Conservation (phyloP, 2,113 vertebrate genomes). For the Syngnathus scovelli region DNA sequence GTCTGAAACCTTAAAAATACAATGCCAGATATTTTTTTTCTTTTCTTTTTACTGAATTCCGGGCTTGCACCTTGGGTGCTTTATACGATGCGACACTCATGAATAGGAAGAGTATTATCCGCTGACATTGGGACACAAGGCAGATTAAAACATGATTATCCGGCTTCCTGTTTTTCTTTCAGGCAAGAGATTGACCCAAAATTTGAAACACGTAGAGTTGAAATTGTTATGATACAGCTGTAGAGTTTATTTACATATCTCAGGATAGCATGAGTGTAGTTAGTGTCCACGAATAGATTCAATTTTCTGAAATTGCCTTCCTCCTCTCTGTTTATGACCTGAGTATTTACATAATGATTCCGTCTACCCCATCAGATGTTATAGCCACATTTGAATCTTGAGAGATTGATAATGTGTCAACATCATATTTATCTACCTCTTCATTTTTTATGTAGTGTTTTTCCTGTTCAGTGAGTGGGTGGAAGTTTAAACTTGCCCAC, state of each 20-base stretch:
- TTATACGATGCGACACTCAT: constrained; percentile 33
- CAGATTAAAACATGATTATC: constrained; percentile 58
- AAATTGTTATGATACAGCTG: constrained; percentile 59
- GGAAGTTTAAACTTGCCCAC: not conserved
- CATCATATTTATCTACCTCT: not conserved
- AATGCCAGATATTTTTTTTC: constrained; percentile 37
- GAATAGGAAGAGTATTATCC: constrained; percentile 53
- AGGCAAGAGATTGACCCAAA: constrained; percentile 48
- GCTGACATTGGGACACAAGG: constrained; percentile 49
- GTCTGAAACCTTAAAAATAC: constrained; percentile 13
- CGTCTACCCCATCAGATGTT: constrained; percentile 16
- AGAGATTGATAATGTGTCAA: not conserved
- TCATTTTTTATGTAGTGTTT: not conserved
- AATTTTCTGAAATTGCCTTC: constrained; percentile 54
- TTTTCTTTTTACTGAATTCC: constrained; percentile 35
- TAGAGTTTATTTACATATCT: constrained; percentile 62
- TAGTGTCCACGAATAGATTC: constrained; percentile 51
- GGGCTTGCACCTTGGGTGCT: constrained; percentile 26
- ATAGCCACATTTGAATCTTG: constrained; percentile 15
- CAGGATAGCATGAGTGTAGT: constrained; percentile 47
- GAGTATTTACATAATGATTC: constrained; percentile 36
- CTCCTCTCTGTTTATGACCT: constrained; percentile 36
- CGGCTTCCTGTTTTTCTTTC: constrained; percentile 45
- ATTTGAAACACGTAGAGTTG: constrained; percentile 41
- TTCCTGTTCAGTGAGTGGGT: not conserved